phyloP scores from a whole-genome alignment of 2,797 vertebrate species.

The Melanitta fusca region DNA sequence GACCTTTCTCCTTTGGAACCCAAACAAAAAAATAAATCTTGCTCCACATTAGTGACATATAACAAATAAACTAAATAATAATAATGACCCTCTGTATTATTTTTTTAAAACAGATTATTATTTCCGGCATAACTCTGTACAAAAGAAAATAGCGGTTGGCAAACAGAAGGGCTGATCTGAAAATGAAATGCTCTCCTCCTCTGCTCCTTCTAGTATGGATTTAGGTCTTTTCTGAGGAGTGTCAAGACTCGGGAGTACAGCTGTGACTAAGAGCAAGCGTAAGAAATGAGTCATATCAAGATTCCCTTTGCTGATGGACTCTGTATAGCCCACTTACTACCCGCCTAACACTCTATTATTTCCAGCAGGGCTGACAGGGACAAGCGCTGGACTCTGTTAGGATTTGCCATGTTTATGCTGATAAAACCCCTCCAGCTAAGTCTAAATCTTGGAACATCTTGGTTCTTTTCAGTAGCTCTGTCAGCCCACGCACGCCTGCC shows the following conservation, averaged over 20 bases:
- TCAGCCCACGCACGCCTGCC: neutral
- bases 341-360: slow-evolving; percentile 20
- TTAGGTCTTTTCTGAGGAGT: neutral
- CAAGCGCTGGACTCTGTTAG: slow-evolving; percentile 2
- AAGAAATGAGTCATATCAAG: slow-evolving; percentile 43
- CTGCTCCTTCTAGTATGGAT: slow-evolving; percentile 22
- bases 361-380: neutral
- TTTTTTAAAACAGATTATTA: neutral
- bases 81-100: neutral
- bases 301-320: neutral
- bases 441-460: neutral
- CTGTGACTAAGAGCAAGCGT: slow-evolving; percentile 31
- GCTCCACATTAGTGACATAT: neutral
- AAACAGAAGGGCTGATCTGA: neutral
- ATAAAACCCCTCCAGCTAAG: slow-evolving; percentile 16
- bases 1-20: slow-evolving; percentile 13
- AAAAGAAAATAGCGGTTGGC: neutral
- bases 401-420: slow-evolving; percentile 25
- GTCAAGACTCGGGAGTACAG: neutral
- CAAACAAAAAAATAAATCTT: slow-evolving; percentile 33
- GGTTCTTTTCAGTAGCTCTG: neutral
- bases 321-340: slow-evolving; percentile 13
- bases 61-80: slow-evolving; percentile 52
- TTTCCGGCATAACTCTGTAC: neutral
- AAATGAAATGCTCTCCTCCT: neutral